Conservation (phyloP, 2,797 vertebrate species). For the Scomberomorus guttatus region DNA sequence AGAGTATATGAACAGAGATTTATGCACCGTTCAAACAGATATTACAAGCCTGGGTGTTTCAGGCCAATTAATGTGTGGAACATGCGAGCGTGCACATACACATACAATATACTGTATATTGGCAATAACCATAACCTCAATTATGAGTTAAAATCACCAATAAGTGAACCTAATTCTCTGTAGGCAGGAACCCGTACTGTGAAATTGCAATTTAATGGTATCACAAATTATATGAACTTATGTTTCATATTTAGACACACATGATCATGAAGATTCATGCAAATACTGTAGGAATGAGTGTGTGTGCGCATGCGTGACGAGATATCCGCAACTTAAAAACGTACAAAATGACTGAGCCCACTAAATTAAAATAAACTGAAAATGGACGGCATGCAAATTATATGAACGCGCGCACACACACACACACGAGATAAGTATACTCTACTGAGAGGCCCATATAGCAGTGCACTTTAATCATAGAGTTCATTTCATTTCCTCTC, state of each 20-base stretch:
- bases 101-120: constrained; percentile 7
- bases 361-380: constrained; percentile 48
- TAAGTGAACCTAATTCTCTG: constrained; percentile 33
- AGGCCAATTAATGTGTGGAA: constrained; percentile 45
- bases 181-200: not conserved
- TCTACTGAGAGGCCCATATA: constrained; percentile 50
- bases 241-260: not conserved
- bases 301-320: constrained; percentile 2
- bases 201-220: constrained; percentile 38
- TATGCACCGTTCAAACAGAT: constrained; percentile 59
- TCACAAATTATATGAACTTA: constrained; percentile 19
- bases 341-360: constrained; percentile 31
- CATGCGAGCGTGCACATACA: constrained; percentile 8
- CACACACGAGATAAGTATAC: constrained; percentile 32
- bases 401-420: not conserved
- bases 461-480: constrained; percentile 66
- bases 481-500: constrained; percentile 71
- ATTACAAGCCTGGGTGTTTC: constrained; percentile 38
- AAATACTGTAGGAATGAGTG: not conserved
- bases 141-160: constrained; percentile 40
- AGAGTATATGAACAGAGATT: constrained; percentile 53
- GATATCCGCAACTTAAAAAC: constrained; percentile 32
- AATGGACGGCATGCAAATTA: constrained; percentile 46
- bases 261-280: constrained; percentile 12
- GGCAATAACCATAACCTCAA: constrained; percentile 43